Conservation (phyloP, 2,888 invertebrate species). For the Sinhomidia bicolor region DNA sequence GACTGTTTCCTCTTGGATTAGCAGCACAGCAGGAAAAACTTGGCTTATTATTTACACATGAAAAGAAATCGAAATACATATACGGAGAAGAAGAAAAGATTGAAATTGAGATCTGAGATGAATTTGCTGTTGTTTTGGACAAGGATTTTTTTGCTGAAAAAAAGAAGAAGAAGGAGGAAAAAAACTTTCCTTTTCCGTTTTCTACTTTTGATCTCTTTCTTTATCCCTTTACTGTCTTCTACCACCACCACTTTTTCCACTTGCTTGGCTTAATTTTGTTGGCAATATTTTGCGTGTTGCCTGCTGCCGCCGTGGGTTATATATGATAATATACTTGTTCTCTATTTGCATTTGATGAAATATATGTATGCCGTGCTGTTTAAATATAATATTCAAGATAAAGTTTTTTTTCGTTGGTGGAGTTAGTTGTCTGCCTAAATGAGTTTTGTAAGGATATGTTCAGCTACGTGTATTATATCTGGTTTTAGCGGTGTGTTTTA, state of each 20-base stretch:
- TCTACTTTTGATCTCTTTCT: neutral
- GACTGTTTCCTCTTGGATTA: neutral
- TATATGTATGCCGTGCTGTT: neutral
- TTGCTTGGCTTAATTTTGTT: neutral
- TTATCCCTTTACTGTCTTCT: no score
- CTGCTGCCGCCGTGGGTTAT: no score
- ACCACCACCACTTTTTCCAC: neutral
- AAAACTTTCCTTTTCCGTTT: neutral
- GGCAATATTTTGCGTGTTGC: neutral
- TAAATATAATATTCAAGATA: neutral
- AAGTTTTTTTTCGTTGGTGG: neutral
- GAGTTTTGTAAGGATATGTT: neutral
- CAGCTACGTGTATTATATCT: no score
- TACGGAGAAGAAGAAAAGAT: neutral
- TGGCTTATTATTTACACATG: neutral
- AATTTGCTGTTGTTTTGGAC: neutral
- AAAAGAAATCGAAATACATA: neutral
- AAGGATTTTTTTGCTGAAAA: neutral
- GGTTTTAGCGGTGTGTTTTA: neutral
- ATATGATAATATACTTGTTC: no score
- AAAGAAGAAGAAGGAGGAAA: neutral
- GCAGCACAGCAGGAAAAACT: neutral
- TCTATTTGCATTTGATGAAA: neutral
- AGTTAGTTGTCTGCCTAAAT: neutral
- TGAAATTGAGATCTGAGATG: neutral